Evolutionary conservation across 1,140 invertebrate species (phyloP).

Genomic region (Trichonephila clavipes): DNA sequence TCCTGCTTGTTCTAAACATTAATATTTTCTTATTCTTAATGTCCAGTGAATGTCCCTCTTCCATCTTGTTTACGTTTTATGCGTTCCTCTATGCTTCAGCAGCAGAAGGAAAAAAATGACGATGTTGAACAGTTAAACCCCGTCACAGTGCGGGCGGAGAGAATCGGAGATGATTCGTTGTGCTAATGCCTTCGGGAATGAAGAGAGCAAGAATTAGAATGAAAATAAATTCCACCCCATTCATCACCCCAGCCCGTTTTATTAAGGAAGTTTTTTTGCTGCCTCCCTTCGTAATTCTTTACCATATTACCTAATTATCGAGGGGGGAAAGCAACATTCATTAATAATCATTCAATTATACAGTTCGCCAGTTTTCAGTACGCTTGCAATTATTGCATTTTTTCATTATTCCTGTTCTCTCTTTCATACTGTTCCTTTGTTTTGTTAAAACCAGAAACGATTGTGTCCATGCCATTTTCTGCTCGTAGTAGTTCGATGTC

Average conservation of each 20-base stretch:
- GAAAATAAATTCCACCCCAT: slow-evolving; percentile 56
- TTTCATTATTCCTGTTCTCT: background rate
- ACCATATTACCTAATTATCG: slow-evolving; percentile 74
- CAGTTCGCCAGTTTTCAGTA: slow-evolving; percentile 72
- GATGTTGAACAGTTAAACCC: background rate
- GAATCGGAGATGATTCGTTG: slow-evolving; percentile 22
- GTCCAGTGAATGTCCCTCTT: background rate
- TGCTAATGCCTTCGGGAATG: background rate
- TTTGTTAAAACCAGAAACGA: slow-evolving; percentile 61
- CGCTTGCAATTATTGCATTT: slow-evolving; percentile 27
- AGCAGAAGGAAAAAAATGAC: background rate
- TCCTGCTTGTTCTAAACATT: background rate
- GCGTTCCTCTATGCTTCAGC: no score
- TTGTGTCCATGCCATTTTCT: slow-evolving; percentile 52
- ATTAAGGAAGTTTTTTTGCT: slow-evolving; percentile 31
- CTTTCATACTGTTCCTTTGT: background rate
- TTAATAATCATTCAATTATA: slow-evolving; percentile 77
- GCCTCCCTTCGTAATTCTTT: slow-evolving; percentile 33
- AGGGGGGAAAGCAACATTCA: slow-evolving; percentile 48
- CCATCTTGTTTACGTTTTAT: background rate
- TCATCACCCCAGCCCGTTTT: slow-evolving; percentile 49
- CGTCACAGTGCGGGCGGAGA: background rate
- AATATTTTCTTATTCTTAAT: slow-evolving; percentile 1
- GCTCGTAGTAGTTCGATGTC: slow-evolving; percentile 31
- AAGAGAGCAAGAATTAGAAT: slow-evolving; percentile 39